A percentile compares a stretch with the other conserved stretches of the same genome.
Conservation (phyloP, 2,113 vertebrate species). For the Setophaga petechia region DNA sequence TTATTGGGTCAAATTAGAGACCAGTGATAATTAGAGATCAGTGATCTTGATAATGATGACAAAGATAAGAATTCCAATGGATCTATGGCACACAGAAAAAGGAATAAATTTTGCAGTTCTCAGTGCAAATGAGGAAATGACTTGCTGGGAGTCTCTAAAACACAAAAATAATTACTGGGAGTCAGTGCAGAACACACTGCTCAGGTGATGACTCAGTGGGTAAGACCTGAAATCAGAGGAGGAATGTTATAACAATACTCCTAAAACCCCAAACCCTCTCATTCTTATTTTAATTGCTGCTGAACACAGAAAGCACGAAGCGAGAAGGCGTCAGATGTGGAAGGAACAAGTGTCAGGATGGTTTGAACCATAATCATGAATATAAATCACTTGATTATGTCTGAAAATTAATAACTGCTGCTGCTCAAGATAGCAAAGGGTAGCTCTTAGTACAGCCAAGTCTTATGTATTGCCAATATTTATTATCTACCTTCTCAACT, state of each 20-base stretch:
- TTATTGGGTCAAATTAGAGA: background rate
- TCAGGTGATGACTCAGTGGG: background rate
- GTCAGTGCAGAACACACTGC: background rate
- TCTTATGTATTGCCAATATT: background rate
- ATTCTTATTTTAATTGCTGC: background rate
- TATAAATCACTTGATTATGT: background rate
- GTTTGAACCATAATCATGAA: background rate
- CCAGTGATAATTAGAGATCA: background rate
- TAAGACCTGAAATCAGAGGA: background rate
- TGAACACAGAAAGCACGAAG: background rate
- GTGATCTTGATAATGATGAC: background rate
- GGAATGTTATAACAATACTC: background rate
- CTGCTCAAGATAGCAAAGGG: background rate
- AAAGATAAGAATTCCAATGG: background rate
- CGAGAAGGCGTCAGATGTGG: background rate
- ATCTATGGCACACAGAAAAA: fast-evolving
- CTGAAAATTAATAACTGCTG: slow-evolving; percentile 14
- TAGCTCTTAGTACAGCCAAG: background rate
- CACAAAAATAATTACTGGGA: background rate
- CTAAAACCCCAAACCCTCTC: background rate
- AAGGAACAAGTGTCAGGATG: background rate
- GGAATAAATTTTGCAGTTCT: background rate
- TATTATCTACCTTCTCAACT: background rate
- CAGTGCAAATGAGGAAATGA: background rate
- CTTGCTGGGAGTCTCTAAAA: background rate